These are phyloP conservation scores for Circaetus cinerascens DNA, from an alignment of 2,113 vertebrate genomes.

Conservation along the genomic window DNA sequence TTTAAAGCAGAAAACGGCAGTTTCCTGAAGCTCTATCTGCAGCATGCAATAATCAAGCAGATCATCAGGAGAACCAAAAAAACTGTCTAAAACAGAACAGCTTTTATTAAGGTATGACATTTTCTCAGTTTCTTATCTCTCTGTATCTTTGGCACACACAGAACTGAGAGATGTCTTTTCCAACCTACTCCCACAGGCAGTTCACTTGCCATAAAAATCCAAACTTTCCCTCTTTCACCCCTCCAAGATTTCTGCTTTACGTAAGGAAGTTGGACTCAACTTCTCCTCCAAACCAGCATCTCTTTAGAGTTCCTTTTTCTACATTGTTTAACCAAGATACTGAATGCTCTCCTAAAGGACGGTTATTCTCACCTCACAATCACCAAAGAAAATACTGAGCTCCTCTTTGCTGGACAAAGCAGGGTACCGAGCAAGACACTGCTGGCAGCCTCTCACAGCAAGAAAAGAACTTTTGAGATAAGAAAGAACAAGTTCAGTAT, in stretches of 20 bases:
- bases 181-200: slow-evolving; percentile 31
- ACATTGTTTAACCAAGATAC: background rate
- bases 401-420: background rate
- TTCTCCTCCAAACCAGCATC: background rate
- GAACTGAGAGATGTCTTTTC: slow-evolving; percentile 5
- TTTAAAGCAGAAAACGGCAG: background rate
- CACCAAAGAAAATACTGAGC: background rate
- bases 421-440: background rate
- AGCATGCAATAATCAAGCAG: background rate
- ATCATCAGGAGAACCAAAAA: background rate
- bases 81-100: background rate
- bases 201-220: background rate
- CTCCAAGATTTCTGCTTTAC: background rate
- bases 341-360: background rate
- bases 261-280: background rate
- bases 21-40: background rate
- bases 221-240: background rate
- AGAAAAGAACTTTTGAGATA: background rate
- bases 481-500: background rate
- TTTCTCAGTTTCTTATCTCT: slow-evolving; percentile 22
- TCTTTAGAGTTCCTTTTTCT: background rate
- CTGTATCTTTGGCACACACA: background rate
- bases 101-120: slow-evolving; percentile 2
- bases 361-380: background rate
- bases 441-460: background rate